Conservation (phyloP, 2,888 invertebrate genomes). For the Sipha maydis region DNA sequence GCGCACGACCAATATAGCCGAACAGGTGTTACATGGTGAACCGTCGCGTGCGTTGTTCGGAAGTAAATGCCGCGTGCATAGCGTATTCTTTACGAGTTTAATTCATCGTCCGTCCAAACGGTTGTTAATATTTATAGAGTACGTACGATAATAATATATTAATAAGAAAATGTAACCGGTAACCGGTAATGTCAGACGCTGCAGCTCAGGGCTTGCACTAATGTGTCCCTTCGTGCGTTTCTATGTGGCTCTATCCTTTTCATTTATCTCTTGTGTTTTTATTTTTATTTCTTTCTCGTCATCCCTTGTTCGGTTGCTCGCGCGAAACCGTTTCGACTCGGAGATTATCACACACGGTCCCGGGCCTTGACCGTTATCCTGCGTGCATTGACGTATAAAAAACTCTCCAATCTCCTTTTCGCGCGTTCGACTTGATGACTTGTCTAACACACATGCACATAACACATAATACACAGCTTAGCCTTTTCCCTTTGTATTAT, state of each 20-base stretch:
- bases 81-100: not conserved
- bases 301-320: not conserved
- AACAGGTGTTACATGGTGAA: conserved; percentile 3
- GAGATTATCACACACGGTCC: not conserved
- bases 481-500: not conserved
- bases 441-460: not conserved
- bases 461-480: not conserved
- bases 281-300: not conserved
- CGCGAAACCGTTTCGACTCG: not conserved
- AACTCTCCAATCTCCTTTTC: not conserved
- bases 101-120: not conserved
- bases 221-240: not conserved
- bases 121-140: not conserved
- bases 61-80: not conserved
- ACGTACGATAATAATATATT: not conserved
- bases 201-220: not conserved
- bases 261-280: not conserved
- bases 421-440: not conserved
- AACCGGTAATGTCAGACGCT: not conserved
- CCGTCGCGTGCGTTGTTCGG: not conserved
- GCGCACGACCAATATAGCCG: not conserved
- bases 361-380: not conserved
- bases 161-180: not conserved
- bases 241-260: not conserved
- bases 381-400: conserved; percentile 8